A percentile compares a stretch with the other conserved stretches of the same genome.
Conservation (phyloP, 1,140 invertebrate species). For the Metopolophium dirhodum region DNA sequence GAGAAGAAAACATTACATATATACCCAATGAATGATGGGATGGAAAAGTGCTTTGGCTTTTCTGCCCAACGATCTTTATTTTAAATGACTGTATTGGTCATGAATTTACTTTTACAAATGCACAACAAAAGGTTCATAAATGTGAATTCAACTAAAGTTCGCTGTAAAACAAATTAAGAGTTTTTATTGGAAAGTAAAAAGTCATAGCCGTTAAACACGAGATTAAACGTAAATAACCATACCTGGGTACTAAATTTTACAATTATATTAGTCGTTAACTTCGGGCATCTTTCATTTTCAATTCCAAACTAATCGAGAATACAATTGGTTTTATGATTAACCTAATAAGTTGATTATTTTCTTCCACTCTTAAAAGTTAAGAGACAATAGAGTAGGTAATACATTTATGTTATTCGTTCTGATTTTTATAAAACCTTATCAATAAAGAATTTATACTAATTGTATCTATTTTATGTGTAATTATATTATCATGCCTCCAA, state of each 20-base stretch:
- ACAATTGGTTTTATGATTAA: background rate
- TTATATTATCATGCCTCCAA: too few species aligned
- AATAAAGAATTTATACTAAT: background rate
- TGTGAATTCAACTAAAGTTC: background rate
- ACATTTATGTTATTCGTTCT: background rate
- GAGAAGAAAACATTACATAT: background rate
- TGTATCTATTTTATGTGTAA: too few species aligned
- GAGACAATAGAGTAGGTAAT: background rate
- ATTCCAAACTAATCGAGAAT: background rate
- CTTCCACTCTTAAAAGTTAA: too few species aligned
- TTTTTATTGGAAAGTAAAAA: constrained; percentile 10
- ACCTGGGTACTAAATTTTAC: background rate
- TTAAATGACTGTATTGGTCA: background rate
- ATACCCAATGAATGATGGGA: background rate
- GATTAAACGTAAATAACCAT: background rate
- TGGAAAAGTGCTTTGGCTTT: background rate
- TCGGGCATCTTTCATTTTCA: background rate
- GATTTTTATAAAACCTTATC: background rate
- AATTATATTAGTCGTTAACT: constrained; percentile 1
- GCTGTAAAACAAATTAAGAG: background rate
- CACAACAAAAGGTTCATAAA: background rate
- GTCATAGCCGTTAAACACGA: background rate
- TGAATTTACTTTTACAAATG: constrained; percentile 13
- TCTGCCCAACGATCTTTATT: constrained; percentile 1
- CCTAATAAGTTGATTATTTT: background rate